These are phyloP conservation scores for Matsumyia berberina DNA, from an alignment of 2,888 invertebrate species.

Conservation along the genomic window DNA sequence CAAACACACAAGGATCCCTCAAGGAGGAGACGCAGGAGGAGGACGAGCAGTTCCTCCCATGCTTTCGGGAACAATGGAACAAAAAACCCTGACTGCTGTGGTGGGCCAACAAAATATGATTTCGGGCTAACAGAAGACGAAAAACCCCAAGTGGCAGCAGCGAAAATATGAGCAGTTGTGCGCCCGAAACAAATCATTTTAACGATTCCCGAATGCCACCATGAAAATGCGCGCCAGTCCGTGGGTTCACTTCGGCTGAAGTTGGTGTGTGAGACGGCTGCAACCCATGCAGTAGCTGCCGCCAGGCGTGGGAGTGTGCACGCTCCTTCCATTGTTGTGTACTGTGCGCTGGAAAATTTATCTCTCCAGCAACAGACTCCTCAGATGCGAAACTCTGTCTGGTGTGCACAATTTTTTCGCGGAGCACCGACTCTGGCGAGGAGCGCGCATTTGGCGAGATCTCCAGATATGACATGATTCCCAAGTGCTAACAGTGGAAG, in stretches of 20 bases:
- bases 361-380: conserved; percentile 36
- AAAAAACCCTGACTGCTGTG: conserved; percentile 71
- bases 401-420: conserved; percentile 43
- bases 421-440: conserved; percentile 39
- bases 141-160: conserved; percentile 45
- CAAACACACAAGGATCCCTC: conserved; percentile 52
- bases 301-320: conserved; percentile 75
- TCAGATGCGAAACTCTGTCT: conserved; percentile 16
- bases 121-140: conserved; percentile 57
- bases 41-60: conserved; percentile 61
- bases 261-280: neutral
- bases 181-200: conserved; percentile 75
- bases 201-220: conserved; percentile 75
- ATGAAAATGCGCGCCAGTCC: conserved; percentile 68
- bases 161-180: conserved; percentile 69
- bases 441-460: conserved; percentile 55
- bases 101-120: conserved; percentile 73
- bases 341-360: conserved; percentile 53
- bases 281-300: conserved; percentile 66
- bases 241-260: conserved; percentile 57
- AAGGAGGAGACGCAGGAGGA: neutral
- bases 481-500: conserved; percentile 72
- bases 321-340: conserved; percentile 61
- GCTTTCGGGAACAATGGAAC: conserved; percentile 65
- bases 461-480: conserved; percentile 70